phyloP scores from a whole-genome alignment of 2,888 invertebrate genomes.

The Lamellibrachia satsuma region DNA sequence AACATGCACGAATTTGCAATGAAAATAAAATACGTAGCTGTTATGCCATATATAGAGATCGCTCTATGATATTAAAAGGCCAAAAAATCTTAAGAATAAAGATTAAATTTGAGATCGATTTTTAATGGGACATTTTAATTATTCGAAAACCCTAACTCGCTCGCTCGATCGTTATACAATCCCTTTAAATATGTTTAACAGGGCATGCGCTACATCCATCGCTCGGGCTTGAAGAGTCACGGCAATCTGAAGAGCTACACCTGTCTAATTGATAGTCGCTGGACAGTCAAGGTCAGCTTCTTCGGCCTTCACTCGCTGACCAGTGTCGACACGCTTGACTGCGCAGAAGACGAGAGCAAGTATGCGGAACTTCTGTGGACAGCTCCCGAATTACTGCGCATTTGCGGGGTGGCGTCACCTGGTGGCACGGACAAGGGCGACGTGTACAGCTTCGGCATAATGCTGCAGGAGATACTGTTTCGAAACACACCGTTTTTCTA shows the following conservation, averaged over 20 bases:
- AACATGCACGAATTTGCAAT: too few relatives aligned
- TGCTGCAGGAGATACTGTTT: conserved; percentile 54
- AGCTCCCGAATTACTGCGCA: conserved; percentile 56
- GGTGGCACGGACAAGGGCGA: conserved; percentile 60
- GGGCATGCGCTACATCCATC: conserved; percentile 60
- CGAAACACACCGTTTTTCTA: conserved; percentile 2
- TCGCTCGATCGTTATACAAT: neutral
- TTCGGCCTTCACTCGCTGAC: neutral
- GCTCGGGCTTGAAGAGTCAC: conserved; percentile 56
- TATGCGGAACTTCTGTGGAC: conserved; percentile 51
- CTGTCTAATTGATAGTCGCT: conserved; percentile 61
- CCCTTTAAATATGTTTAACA: conserved; percentile 36
- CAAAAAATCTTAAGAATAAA: too few relatives aligned
- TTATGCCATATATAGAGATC: too few relatives aligned
- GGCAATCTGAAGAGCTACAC: conserved; percentile 62
- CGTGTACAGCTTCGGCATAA: conserved; percentile 59
- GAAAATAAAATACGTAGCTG: too few relatives aligned
- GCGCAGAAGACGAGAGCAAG: neutral
- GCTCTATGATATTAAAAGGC: too few relatives aligned
- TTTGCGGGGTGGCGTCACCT: conserved; percentile 35
- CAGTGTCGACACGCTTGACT: neutral
- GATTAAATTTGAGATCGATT: too few relatives aligned
- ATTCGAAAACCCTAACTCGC: too few relatives aligned
- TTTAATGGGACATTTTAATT: too few relatives aligned
- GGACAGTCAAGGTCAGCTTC: conserved; percentile 47